Evolutionary conservation across 92 coral and sea anemone species (phyloP).

Genomic region (Actinostola sp.): DNA sequence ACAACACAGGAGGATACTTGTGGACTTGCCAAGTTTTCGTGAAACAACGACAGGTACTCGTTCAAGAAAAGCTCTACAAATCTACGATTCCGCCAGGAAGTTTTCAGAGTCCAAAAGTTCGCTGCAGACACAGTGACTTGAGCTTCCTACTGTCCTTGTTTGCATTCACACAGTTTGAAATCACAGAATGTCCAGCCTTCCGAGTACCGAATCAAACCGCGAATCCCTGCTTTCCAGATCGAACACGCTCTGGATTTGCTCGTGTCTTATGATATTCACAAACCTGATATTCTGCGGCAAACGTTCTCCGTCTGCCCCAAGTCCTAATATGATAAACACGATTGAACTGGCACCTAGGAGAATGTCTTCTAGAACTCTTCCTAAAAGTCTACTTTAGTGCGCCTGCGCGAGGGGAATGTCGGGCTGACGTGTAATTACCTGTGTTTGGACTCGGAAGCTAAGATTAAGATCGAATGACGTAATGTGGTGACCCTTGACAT

Average conservation of each 20-base stretch:
- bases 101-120: not conserved
- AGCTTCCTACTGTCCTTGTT: not conserved
- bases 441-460: constrained; percentile 71
- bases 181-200: constrained; percentile 2
- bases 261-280: constrained; percentile 6
- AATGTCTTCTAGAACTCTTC: constrained; percentile 41
- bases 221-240: not conserved
- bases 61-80: not conserved
- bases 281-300: constrained; percentile 44
- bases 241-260: constrained; percentile 30
- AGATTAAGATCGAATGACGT: constrained; percentile 92
- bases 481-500: constrained; percentile 92
- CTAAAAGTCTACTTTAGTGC: constrained; percentile 20
- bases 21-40: not conserved
- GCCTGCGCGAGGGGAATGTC: constrained; percentile 53
- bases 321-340: constrained; percentile 40
- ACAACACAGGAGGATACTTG: not conserved
- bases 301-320: constrained; percentile 41
- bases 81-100: not conserved
- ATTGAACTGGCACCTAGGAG: constrained; percentile 12
- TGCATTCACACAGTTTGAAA: not conserved
- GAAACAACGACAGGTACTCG: not conserved
- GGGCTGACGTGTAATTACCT: constrained; percentile 79
- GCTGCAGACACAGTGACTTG: not conserved
- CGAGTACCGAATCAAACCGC: not conserved